phyloP scores from a whole-genome alignment of 2,888 invertebrate species.

The Aricia artaxerxes region DNA sequence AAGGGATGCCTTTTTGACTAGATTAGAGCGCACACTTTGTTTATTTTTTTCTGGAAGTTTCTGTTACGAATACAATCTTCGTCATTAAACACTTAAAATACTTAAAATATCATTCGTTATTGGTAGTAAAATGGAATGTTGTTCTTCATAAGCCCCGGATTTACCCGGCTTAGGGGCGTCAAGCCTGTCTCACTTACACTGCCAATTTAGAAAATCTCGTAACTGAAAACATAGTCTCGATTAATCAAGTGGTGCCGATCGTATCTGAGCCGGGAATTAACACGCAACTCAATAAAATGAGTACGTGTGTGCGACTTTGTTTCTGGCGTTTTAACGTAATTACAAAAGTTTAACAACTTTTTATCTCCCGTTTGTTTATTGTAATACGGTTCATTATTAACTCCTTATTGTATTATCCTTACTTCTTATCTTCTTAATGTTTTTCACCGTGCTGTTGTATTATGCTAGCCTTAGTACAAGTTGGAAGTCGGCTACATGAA shows the following conservation, averaged over 20 bases:
- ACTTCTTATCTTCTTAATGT: too few relatives aligned
- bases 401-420: too few relatives aligned
- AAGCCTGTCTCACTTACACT: conserved; percentile 44
- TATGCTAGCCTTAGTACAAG: too few relatives aligned
- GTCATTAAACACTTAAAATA: not conserved
- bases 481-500: too few relatives aligned
- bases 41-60: too few relatives aligned
- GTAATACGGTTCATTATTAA: too few relatives aligned
- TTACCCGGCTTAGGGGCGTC: conserved; percentile 44
- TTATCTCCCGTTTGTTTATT: not conserved
- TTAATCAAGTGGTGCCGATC: conserved; percentile 46
- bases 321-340: conserved; percentile 9
- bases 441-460: too few relatives aligned
- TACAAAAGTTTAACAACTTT: not conserved
- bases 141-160: conserved; percentile 43
- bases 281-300: conserved; percentile 43
- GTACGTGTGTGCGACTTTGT: conserved; percentile 32
- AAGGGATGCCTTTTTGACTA: too few relatives aligned
- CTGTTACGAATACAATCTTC: too few relatives aligned
- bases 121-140: conserved; percentile 37
- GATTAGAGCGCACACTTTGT: too few relatives aligned
- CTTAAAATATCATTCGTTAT: conserved; percentile 1
- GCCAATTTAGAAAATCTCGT: conserved; percentile 45
- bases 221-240: conserved; percentile 44
- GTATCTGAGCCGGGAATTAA: conserved; percentile 42